Base-by-base conservation (phyloP, 35 echinoderm and acorn worm genomes). In the Lytechinus variegatus region DNA sequence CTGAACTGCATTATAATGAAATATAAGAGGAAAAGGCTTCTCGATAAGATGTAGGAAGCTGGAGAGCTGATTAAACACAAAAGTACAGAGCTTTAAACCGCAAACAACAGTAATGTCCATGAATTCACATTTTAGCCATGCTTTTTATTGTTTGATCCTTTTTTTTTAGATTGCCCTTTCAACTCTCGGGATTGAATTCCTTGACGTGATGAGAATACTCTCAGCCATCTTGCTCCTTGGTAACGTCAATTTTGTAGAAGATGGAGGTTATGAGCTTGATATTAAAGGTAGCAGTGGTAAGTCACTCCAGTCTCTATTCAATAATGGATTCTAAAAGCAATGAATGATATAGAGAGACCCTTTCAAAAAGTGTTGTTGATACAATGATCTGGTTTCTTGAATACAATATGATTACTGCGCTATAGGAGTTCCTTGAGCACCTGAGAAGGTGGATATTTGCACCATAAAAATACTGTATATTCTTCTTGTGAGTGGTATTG, bases 221-320 rank as follows among this genome's bases (percentile, higher is more conserved):
- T 93, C 96, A 51, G 97, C 98, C 55, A 94, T 98, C 52, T 79
- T 99, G 54, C 95, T 98, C 10, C 96, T 98, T 0, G 93, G 97
- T 9, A 98, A 98, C 91, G 95, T 99, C 11, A 96, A 98, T 54
- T 99, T 99, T 94, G 95, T 98, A 55, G 98, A 99, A 44, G 96
- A 97, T 95, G 97, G 98, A 89, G 98, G 96, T 7, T 98, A 97
- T 95, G 98, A 99, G 87, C 95, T 99, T 1, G 98, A 99, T 89
- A 99, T 99, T 95, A 98, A 97, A 52, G 98, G 98, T 54, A 99
- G 98, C 86, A 97, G 96, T 95, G 98, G 98, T 98, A 94, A 95
- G 93, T 58, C 56, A 11, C 9, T 13, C 9, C 56, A 8, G 13
- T 58, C 56, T 58, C 56, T 10, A 58, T 9, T 44, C 33, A 44